These are phyloP conservation scores for Helicoverpa armigera DNA, from an alignment of 1,140 invertebrate genomes.

Conservation along the genomic window DNA sequence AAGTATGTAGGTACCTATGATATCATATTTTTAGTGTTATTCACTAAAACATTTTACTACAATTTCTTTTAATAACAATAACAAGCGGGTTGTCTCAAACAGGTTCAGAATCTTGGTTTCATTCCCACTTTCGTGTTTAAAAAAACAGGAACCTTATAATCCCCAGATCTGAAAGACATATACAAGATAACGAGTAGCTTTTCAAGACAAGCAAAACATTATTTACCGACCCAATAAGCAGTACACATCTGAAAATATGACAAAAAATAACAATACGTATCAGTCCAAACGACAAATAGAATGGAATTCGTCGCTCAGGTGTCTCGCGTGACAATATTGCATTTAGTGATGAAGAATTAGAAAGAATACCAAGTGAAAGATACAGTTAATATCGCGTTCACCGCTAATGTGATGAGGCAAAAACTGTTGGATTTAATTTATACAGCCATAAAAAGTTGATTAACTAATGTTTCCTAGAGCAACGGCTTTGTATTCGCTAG, in stretches of 20 bases:
- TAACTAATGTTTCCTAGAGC: neutral
- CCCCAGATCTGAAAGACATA: too few relatives aligned
- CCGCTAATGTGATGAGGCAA: constrained; percentile 2
- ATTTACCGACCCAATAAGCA: too few relatives aligned
- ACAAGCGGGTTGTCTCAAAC: too few relatives aligned
- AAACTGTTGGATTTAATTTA: constrained; percentile 5
- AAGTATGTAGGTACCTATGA: too few relatives aligned
- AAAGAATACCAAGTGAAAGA: constrained; percentile 23
- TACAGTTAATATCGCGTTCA: constrained; percentile 18
- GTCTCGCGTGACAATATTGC: constrained; percentile 30
- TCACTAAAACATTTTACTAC: too few relatives aligned
- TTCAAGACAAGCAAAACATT: too few relatives aligned
- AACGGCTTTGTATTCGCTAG: neutral
- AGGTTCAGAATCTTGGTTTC: too few relatives aligned
- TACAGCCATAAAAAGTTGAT: neutral
- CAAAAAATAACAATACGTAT: neutral
- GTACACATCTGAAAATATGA: neutral
- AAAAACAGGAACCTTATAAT: too few relatives aligned
- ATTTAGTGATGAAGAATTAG: constrained; percentile 9
- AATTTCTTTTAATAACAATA: too few relatives aligned
- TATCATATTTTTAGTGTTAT: too few relatives aligned
- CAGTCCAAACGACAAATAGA: neutral
- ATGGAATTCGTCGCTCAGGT: neutral
- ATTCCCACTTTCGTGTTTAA: too few relatives aligned
- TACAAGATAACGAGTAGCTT: too few relatives aligned